Conservation (phyloP, 2,797 vertebrate genomes). For the Tragelaphus eurycerus region DNA sequence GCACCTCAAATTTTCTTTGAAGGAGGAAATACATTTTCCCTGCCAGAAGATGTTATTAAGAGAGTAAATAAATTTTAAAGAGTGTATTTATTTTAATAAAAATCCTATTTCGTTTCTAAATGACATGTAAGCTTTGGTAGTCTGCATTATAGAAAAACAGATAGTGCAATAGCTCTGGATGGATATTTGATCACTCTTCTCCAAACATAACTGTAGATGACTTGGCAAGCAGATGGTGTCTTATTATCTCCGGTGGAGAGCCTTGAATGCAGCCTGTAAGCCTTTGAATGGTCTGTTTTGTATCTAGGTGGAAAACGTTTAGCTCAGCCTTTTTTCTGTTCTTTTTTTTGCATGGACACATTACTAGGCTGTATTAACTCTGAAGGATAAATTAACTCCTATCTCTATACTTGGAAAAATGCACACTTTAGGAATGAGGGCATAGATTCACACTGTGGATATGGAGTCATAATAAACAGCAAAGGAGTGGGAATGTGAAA, state of each 20-base stretch:
- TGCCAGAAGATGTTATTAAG: slow-evolving; percentile 39
- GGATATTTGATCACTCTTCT: background rate
- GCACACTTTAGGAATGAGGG: slow-evolving; percentile 12
- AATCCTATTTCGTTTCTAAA: slow-evolving; percentile 7
- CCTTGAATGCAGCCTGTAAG: background rate
- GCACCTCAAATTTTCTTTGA: slow-evolving; percentile 34
- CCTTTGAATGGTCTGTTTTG: slow-evolving; percentile 21
- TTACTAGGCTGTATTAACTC: slow-evolving; percentile 23
- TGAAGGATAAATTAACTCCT: slow-evolving; percentile 37
- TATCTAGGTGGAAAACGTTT: slow-evolving; percentile 35
- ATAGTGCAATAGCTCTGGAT: background rate
- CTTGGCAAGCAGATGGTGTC: slow-evolving; percentile 44
- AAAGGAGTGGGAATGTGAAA: slow-evolving; percentile 26
- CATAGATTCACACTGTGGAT: background rate
- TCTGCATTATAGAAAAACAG: background rate
- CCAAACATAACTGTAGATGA: background rate
- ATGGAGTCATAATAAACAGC: background rate
- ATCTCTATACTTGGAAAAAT: slow-evolving; percentile 19
- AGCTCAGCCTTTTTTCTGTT: background rate
- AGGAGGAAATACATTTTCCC: slow-evolving; percentile 21
- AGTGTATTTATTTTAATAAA: slow-evolving; percentile 26
- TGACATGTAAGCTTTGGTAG: background rate
- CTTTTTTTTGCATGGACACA: background rate
- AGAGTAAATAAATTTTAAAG: slow-evolving; percentile 45
- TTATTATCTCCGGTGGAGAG: slow-evolving; percentile 42